Conservation (phyloP, 2,888 invertebrate species). For the Hyposoter dolosus region DNA sequence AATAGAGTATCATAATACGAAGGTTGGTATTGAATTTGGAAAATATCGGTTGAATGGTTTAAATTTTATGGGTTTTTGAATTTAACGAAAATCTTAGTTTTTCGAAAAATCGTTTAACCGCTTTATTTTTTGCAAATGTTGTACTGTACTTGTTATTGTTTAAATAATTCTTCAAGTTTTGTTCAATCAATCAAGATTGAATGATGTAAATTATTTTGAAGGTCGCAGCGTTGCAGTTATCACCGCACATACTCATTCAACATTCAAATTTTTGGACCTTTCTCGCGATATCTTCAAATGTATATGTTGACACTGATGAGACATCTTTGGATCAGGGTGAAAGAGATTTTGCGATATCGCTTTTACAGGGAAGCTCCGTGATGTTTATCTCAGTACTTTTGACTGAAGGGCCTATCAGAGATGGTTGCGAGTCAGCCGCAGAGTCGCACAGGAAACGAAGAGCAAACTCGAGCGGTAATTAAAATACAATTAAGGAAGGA, state of each 20-base stretch:
- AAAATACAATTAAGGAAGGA: slow-evolving; percentile 71
- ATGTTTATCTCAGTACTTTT: slow-evolving; percentile 38
- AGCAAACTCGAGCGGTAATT: slow-evolving; percentile 64
- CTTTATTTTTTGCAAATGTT: too few relatives aligned
- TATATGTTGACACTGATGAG: background rate
- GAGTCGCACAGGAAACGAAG: slow-evolving; percentile 32
- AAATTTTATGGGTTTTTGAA: too few relatives aligned
- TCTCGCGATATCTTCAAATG: background rate
- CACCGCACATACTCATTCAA: background rate
- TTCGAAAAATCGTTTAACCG: too few relatives aligned
- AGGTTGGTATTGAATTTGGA: too few relatives aligned
- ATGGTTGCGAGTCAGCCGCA: slow-evolving; percentile 18
- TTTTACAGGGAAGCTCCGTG: slow-evolving; percentile 7
- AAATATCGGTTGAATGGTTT: too few relatives aligned
- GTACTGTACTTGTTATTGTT: too few relatives aligned
- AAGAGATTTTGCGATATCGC: background rate
- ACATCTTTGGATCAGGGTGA: background rate
- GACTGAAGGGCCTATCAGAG: slow-evolving; percentile 32
- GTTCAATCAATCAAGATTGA: background rate
- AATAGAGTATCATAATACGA: too few relatives aligned
- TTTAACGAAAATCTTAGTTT: too few relatives aligned
- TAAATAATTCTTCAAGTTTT: too few relatives aligned
- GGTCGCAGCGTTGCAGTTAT: background rate
- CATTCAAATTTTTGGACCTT: too few relatives aligned
- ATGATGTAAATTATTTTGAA: background rate